Evolutionary conservation across 2,113 vertebrate genomes (phyloP).

Genomic region (Tragelaphus scriptus): DNA sequence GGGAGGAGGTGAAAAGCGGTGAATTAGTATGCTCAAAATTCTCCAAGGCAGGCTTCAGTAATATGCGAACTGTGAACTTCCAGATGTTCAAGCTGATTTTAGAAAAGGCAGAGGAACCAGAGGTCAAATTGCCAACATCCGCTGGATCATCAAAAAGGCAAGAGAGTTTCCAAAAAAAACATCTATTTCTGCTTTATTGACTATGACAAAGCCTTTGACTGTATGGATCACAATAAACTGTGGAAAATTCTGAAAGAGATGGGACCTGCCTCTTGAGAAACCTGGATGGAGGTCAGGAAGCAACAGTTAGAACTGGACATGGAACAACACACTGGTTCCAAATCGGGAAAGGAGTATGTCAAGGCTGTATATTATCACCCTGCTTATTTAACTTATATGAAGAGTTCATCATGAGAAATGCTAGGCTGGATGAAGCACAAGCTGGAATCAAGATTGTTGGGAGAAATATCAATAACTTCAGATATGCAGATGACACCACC

Average conservation of each 20-base stretch:
- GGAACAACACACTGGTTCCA: neutral
- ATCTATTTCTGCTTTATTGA: neutral
- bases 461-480: neutral
- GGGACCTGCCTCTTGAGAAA: neutral
- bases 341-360: fast-evolving
- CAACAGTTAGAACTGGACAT: neutral
- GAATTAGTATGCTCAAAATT: neutral
- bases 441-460: neutral
- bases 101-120: neutral
- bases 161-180: neutral
- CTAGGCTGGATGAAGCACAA: neutral
- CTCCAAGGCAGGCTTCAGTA: neutral
- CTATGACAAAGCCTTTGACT: neutral
- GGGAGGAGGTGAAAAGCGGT: neutral
- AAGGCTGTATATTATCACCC: neutral
- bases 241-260: neutral
- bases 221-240: neutral
- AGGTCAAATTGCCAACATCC: neutral
- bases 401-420: neutral
- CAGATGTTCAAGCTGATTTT: neutral
- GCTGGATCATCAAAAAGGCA: neutral
- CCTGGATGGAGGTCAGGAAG: neutral
- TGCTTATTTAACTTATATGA: neutral
- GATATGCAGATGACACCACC: neutral
- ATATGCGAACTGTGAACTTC: neutral